Base-by-base conservation (phyloP, 2,113 vertebrate species). In the Odobenus rosmarus region DNA sequence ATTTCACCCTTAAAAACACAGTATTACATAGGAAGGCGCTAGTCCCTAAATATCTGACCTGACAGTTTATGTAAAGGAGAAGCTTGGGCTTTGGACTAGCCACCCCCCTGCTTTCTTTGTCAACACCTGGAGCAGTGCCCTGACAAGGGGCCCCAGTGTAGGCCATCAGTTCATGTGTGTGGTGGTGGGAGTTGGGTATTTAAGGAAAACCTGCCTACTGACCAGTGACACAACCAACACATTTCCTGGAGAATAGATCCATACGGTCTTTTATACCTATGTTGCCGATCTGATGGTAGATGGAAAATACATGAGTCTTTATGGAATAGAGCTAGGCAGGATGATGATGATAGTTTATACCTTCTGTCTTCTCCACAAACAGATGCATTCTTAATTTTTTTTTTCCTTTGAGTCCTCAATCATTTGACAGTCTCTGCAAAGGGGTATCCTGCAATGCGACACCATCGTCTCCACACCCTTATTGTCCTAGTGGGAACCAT, bases 401-500 rank as follows among this genome's bases (percentile, higher is more conserved):
- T 97, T 97, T 99, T 99, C 49, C 99, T 99, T 0, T 99, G 98
- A 99, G 99, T 96, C 99, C 99, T 2, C 99, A 99, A 28, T 99
- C 99, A 69, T 99, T 99, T 98, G 99, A 99, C 99, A 99, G 99
- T 91, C 99, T 99, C 98, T 99, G 99, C 99, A 92, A 99, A 99
- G 99, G 99, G 99, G 99, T 99, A 99, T 92, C 99, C 99, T 4
- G 99, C 99, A 97, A 99, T 99, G 96, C 98, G 99, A 98, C 99
- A 99, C 98, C 99, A 99, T 86, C 99, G 99, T 97, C 99, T 99
- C 90, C 99, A 99, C 98, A 99, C 99, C 5, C 99, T 99, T 94
- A 99, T 99, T 98, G 99, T 99, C 49, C 98, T 99, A 49, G 99
- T 99, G 98, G 99, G 99, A 67, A 99, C 99, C 98, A 99, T 99